Evolutionary conservation across 1,140 invertebrate genomes (phyloP).

Genomic region (Tetragonula clypearis): DNA sequence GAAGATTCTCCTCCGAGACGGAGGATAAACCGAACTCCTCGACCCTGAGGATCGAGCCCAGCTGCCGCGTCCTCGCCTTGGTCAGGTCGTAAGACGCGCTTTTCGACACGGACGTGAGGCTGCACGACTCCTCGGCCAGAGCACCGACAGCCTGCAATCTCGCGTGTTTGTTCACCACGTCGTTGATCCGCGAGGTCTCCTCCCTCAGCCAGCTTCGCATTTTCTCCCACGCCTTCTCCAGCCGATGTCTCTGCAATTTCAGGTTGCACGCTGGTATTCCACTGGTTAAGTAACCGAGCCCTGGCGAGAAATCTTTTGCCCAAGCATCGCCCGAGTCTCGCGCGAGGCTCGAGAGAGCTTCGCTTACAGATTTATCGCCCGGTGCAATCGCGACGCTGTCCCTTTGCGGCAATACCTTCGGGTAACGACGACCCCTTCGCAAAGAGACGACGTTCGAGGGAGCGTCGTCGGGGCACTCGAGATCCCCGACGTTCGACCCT

Average conservation of each 20-base stretch:
- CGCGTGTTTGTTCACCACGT: constrained; percentile 81
- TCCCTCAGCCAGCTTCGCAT: constrained; percentile 83
- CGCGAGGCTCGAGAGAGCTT: neutral
- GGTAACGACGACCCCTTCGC: neutral
- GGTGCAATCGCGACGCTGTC: neutral
- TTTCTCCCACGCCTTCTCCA: constrained; percentile 81
- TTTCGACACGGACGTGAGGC: neutral
- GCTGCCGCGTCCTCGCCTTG: constrained; percentile 60
- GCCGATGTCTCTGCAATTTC: constrained; percentile 78
- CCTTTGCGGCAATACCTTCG: neutral
- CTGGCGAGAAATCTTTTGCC: neutral
- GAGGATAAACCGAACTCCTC: constrained; percentile 73
- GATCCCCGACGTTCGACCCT: constrained; percentile 37
- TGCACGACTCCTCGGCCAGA: constrained; percentile 22
- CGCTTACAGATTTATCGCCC: neutral
- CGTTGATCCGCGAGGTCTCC: constrained; percentile 79
- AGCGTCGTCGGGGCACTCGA: constrained; percentile 55
- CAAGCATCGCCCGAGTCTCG: neutral
- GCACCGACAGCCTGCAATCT: constrained; percentile 79
- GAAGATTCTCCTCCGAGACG: constrained; percentile 59
- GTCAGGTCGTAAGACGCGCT: constrained; percentile 76
- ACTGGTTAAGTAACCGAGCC: neutral
- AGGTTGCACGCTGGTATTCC: constrained; percentile 32
- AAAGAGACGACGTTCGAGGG: neutral
- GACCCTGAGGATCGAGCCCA: constrained; percentile 69